These are phyloP conservation scores for Chironomus tepperi DNA, from an alignment of 1,140 invertebrate genomes.

Conservation along the genomic window DNA sequence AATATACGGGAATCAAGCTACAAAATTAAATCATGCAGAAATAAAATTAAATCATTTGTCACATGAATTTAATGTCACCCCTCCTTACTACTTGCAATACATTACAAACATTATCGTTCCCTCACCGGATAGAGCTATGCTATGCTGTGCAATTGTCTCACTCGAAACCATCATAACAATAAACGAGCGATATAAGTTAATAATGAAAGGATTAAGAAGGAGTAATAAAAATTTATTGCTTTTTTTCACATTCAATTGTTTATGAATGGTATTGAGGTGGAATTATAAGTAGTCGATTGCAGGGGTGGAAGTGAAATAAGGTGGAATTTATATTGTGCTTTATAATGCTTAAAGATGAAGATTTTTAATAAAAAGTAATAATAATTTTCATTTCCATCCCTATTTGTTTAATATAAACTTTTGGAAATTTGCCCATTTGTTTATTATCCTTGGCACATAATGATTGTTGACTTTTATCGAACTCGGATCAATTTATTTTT, in stretches of 20 bases:
- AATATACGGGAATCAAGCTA: neutral
- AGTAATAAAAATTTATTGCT: conserved; percentile 22
- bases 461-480: too few relatives aligned
- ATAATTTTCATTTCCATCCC: too few relatives aligned
- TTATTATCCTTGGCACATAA: too few relatives aligned
- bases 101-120: neutral
- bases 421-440: too few relatives aligned
- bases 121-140: neutral
- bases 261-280: neutral
- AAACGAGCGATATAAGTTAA: conserved; percentile 20
- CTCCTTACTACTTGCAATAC: neutral
- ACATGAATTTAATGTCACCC: conserved; percentile 1
- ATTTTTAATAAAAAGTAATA: too few relatives aligned
- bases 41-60: conserved; percentile 24
- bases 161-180: conserved; percentile 8
- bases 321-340: too few relatives aligned
- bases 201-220: conserved; percentile 21
- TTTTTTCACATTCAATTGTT: conserved; percentile 11
- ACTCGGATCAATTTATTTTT: too few relatives aligned
- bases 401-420: too few relatives aligned
- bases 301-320: too few relatives aligned
- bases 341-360: too few relatives aligned
- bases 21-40: conserved; percentile 3
- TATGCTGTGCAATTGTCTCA: neutral
- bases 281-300: neutral